These are phyloP conservation scores for Cordylochernes scorpioides DNA, from an alignment of 2,888 invertebrate species.

Conservation along the genomic window DNA sequence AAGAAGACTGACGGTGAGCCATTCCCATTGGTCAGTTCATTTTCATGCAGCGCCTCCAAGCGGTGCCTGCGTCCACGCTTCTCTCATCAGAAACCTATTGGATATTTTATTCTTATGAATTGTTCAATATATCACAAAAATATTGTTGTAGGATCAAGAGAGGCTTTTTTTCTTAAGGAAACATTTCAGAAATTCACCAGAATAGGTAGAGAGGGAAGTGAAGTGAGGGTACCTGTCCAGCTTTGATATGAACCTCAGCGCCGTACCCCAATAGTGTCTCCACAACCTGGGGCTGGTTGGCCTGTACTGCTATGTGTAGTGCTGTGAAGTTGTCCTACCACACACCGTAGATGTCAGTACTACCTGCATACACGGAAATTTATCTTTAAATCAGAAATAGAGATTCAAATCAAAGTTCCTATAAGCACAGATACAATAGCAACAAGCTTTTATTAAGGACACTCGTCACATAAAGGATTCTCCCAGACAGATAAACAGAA, in stretches of 20 bases:
- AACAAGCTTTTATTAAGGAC: too few relatives aligned
- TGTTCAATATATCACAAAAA: not conserved
- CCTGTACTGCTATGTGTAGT: conserved; percentile 83
- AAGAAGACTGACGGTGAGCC: too few relatives aligned
- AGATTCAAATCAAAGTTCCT: not conserved
- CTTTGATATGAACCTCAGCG: conserved; percentile 80
- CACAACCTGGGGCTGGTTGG: conserved; percentile 72
- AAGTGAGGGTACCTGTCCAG: conserved; percentile 19
- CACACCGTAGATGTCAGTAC: too few relatives aligned
- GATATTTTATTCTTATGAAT: too few relatives aligned
- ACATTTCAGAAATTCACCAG: not conserved
- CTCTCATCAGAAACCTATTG: too few relatives aligned
- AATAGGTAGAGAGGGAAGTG: not conserved
- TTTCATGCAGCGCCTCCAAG: too few relatives aligned
- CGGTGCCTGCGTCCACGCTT: too few relatives aligned
- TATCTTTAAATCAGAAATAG: not conserved
- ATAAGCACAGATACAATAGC: not conserved
- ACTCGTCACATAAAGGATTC: too few relatives aligned
- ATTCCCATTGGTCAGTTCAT: too few relatives aligned
- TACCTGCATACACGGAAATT: not conserved
- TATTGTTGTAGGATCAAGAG: not conserved
- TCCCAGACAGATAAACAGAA: too few relatives aligned
- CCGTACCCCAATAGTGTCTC: conserved; percentile 86
- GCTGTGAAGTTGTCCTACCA: conserved; percentile 98
- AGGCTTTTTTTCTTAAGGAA: not conserved